A percentile compares a stretch with the other conserved stretches of the same genome.
phyloP scores from a whole-genome alignment of 2,797 vertebrate genomes.

The Pseudotriccus pelzelni region DNA sequence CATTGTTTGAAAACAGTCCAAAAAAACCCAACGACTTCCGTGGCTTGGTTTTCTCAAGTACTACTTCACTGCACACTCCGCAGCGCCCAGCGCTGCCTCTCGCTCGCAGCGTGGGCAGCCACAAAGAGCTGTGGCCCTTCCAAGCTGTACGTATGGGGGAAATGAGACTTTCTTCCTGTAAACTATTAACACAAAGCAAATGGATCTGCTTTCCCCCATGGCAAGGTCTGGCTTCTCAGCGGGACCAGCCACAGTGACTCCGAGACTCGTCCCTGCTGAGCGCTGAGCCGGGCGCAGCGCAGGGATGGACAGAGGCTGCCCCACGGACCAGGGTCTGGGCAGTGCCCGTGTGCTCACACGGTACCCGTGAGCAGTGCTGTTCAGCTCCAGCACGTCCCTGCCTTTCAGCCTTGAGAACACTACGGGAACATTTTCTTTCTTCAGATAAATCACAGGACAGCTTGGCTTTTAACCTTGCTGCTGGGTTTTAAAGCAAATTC shows the following conservation, averaged over 20 bases:
- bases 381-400: not conserved
- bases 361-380: not conserved
- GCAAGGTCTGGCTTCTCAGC: not conserved
- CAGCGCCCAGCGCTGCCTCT: not conserved
- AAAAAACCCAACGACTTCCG: not conserved
- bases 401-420: not conserved
- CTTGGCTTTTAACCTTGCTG: not conserved
- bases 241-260: not conserved
- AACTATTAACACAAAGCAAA: not conserved
- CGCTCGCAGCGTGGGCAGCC: not conserved
- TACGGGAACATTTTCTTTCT: not conserved
- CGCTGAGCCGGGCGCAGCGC: accelerated
- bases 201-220: not conserved
- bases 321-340: accelerated
- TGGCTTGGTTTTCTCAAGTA: not conserved
- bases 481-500: not conserved
- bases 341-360: no score
- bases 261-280: not conserved
- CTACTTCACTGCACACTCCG: not conserved
- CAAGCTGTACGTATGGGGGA: not conserved
- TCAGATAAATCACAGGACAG: not conserved
- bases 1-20: not conserved
- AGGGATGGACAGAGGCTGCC: not conserved
- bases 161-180: not conserved
- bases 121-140: not conserved